Base-by-base conservation (phyloP, 2,797 vertebrate species). In the Lerista edwardsae region DNA sequence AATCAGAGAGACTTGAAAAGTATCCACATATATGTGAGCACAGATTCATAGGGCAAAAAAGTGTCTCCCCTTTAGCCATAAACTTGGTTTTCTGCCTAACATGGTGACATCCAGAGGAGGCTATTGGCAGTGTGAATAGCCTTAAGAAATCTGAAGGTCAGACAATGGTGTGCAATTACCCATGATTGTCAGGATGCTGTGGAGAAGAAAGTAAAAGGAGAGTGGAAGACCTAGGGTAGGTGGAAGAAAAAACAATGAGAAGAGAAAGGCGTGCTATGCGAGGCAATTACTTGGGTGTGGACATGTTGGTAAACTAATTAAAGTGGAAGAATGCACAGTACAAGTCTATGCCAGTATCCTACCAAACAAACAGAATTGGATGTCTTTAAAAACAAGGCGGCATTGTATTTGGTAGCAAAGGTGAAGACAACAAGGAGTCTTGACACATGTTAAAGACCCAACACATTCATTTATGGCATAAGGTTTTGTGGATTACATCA, bases 241-340 rank as follows among this genome's bases (percentile, higher is more conserved):
- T 78, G 75, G 84, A 91, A 88, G 92, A 90, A 91, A 57, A 36
- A 51, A 47, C 39, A 36, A 76, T 51, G 72, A 41, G 0, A 86
- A 69, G 7, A 23, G 74, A 88, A 84, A 67, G 12, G 21, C 1
- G 19, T 89, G 64, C 36, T 0, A 0, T 44, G 77, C 47, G 31
- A 80, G 71, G 72, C 39, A 90, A 92, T 91, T 86, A 91, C 31
- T 10, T 85, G 90, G 91, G 87, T 80, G 89, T 83, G 89, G 77
- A 55, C 1, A 0, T 74, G 75, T 73, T 81, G 75, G 69, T 73
- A 76, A 69, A 80, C 0, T 88, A 91, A 64, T 71, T 69, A 12
- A 75, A 80, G 84, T 36, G 12, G 36, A 79, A 79, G 80, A 0
- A 39, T 21, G 34, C 31, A 75, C 27, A 44, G n/a, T 17, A 75